Evolutionary conservation across 2,797 vertebrate genomes (phyloP), one percentile per base, ranked within the genome.

Genomic region (Peromyscus eremicus): DNA sequence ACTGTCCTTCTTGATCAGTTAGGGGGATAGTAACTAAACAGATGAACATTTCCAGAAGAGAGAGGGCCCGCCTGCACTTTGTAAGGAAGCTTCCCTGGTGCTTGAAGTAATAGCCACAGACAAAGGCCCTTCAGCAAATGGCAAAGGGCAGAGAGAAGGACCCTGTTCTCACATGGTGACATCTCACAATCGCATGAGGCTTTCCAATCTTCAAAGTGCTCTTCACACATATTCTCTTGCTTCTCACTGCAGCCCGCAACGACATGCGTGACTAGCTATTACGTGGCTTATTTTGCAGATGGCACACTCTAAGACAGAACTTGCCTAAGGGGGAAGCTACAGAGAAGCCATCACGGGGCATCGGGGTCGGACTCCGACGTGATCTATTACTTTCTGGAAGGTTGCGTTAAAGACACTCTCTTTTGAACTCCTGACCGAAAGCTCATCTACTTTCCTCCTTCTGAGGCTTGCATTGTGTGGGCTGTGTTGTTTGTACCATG

Each of bases 191-290:
- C 13, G 11, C 23, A 43, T 2, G 2, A 37, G 89, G 75, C 52
- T 86, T 92, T 91, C 77, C 68, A 16, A 2, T 71, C 81, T 88
- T 91, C 91, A 91, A 43, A 55, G 84, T 70, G 55, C 80, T 94
- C 93, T 37, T 89, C 89, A n/a, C 32, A 85, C n/a, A 5, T 55
- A 62, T 46, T 62, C n/a, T 55, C 73, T 77, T 95, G 57, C 68
- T 92, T 94, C 37, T 92, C 77, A 83, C 57, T 25, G 11, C 19
- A 60, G 32, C 77, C 49, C 55, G 68, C 0, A 43, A 52, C 8
- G 60, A 52, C 8, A 60, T 0, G 14, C 76, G 37, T 1, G 43
- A 55, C 52, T 17, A 88, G 66, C 46, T 16, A 77, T 34, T 43
- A n/a, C n/a, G 49, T 64, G 89, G 40, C 57, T 75, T 57, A 77